Base-by-base conservation (phyloP, 2,797 vertebrate genomes). In the Syngnathus acus region DNA sequence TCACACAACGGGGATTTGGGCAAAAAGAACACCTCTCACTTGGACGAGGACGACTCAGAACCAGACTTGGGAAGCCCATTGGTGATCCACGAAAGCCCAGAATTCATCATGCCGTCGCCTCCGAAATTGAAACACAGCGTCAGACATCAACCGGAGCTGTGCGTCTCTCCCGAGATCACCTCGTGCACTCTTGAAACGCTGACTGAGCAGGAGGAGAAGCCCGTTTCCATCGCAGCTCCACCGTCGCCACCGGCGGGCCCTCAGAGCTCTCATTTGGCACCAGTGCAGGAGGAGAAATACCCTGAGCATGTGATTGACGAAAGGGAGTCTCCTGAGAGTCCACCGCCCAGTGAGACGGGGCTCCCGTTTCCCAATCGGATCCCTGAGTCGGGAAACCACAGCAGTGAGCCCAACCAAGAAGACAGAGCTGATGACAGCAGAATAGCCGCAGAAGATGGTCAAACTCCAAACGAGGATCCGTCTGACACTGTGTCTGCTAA, bases 251-350 rank as follows among this genome's bases (percentile, higher is more conserved):
- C 47, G 17, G 17, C 60, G 53, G 72, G 38, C 57, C 19, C 70
- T 42, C 69, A 75, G 65, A 62, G 65, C 47, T 1, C 37, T 68
- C 73, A 72, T 19, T 59, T 76, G 38, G 59, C 74, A 32, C 62
- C 65, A 23, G 58, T 75, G n/a, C 75, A 77, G 65, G 81, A 83
- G 32, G 87, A 92, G 69, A 78, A 80, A 78, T 89, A 91, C 48
- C 86, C 89, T 6, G 92, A 92, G 65, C 91, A 92, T 72, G 87
- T 92, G 42, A 91, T 92, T 1, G 91, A 93, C 69, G 91, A 92
- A 69, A 81, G 91, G 59, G 91, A 93, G 75, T 92, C 92, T 0
- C 92, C 92, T 0, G 91, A 92, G 76, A 93, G 92, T 73, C 92
- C 92, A 11, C 91, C 91, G 0, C 90, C 90, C 13, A 91, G 91